Evolutionary conservation across 2,888 invertebrate genomes (phyloP).

Genomic region (Brenthis hecate): DNA sequence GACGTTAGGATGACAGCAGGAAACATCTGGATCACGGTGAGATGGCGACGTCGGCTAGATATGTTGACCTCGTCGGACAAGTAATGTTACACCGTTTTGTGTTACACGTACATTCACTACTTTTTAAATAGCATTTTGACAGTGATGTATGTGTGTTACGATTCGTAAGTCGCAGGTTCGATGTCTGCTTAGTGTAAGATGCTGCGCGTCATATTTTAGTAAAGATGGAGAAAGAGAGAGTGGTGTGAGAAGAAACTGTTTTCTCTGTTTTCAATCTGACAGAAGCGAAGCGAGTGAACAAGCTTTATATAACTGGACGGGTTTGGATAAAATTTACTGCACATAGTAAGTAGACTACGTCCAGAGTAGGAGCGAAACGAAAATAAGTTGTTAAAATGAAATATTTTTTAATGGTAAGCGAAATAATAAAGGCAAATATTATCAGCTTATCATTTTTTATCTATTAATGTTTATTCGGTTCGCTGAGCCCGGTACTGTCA

Average conservation of each 20-base stretch:
- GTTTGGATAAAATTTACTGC: too few species aligned
- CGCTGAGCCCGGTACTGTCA: constrained; percentile 55
- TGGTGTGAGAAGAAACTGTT: too few species aligned
- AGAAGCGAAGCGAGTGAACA: too few species aligned
- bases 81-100: constrained; percentile 22
- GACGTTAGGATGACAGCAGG: constrained; percentile 39
- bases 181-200: too few species aligned
- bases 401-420: not conserved
- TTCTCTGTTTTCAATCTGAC: too few species aligned
- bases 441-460: constrained; percentile 43
- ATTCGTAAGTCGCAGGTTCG: too few species aligned
- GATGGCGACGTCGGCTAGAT: constrained; percentile 37
- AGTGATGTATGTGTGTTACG: not conserved
- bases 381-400: too few species aligned
- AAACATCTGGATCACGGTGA: constrained; percentile 38
- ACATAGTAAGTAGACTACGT: too few species aligned
- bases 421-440: constrained; percentile 21
- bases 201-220: too few species aligned
- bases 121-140: constrained; percentile 4
- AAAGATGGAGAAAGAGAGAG: too few species aligned
- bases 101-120: not conserved
- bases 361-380: too few species aligned
- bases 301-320: too few species aligned
- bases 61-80: constrained; percentile 34
- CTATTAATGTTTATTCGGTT: constrained; percentile 58